Percentiles rank a stretch among this genome's conserved stretches.
These are phyloP conservation scores for Aselliscus stoliczkanus DNA, from an alignment of 2,797 vertebrate genomes.

Conservation along the genomic window DNA sequence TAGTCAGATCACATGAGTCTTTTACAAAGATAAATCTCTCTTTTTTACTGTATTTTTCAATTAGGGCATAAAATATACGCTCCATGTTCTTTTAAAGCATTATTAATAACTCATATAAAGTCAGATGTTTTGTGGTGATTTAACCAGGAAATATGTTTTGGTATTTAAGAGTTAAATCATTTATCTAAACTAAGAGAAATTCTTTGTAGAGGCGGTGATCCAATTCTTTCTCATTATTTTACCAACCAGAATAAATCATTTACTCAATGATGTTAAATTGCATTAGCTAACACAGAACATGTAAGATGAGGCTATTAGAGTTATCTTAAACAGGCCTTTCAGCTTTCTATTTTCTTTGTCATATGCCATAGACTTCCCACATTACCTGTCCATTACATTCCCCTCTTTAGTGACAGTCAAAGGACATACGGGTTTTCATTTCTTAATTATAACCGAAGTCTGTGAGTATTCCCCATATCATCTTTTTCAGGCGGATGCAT, in stretches of 20 bases:
- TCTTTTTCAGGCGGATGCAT: background rate
- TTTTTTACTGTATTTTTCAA: slow-evolving; percentile 22
- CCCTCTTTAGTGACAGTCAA: background rate
- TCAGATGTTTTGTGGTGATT: background rate
- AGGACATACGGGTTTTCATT: background rate
- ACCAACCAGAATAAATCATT: slow-evolving; percentile 31
- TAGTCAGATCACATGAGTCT: background rate
- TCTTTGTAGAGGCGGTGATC: slow-evolving; percentile 6
- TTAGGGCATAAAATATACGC: background rate
- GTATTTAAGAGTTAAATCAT: slow-evolving; percentile 38
- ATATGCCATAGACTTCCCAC: background rate
- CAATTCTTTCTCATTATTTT: slow-evolving; percentile 46
- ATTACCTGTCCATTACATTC: background rate
- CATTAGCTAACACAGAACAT: background rate
- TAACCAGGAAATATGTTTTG: slow-evolving; percentile 38
- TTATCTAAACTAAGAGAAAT: slow-evolving; percentile 28
- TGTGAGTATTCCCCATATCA: background rate
- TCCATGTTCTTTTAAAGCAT: background rate
- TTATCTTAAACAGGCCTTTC: background rate
- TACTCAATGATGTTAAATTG: slow-evolving; percentile 3
- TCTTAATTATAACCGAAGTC: background rate
- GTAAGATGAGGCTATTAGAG: background rate
- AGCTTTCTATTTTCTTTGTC: background rate
- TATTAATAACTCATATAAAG: slow-evolving; percentile 36
- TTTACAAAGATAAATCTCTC: background rate